A percentile compares a stretch with the other conserved stretches of the same genome.
phyloP scores from a whole-genome alignment of 2,113 vertebrate genomes.

The Parus major region DNA sequence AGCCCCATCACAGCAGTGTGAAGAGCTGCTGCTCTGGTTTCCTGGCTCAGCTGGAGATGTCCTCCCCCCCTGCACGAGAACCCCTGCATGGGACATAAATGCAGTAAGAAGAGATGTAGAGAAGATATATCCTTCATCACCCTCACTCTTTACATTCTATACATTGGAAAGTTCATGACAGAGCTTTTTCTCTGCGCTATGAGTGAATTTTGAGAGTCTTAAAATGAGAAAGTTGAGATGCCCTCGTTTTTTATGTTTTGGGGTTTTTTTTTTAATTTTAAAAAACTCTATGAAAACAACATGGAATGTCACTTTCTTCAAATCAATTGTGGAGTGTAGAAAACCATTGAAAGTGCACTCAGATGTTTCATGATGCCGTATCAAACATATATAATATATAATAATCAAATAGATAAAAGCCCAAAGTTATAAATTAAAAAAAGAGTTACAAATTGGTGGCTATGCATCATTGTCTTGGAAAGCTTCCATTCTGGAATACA shows the following conservation, averaged over 20 bases:
- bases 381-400: background rate
- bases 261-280: background rate
- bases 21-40: background rate
- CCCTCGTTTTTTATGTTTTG: background rate
- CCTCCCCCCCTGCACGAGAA: background rate
- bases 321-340: background rate
- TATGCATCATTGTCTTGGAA: slow-evolving; percentile 46
- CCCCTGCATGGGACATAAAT: background rate
- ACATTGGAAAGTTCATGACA: background rate
- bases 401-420: background rate
- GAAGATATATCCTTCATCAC: background rate
- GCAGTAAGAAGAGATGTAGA: background rate
- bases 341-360: background rate
- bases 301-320: background rate
- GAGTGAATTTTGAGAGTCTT: background rate
- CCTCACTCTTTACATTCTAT: background rate
- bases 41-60: background rate
- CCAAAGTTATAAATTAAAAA: background rate
- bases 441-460: slow-evolving; percentile 40
- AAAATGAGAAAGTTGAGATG: background rate
- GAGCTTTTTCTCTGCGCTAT: background rate
- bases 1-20: background rate
- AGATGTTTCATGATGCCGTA: background rate
- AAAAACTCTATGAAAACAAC: background rate
- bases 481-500: slow-evolving; percentile 22